phyloP scores from a whole-genome alignment of 2,888 invertebrate genomes.

The Melanotus villosus region DNA sequence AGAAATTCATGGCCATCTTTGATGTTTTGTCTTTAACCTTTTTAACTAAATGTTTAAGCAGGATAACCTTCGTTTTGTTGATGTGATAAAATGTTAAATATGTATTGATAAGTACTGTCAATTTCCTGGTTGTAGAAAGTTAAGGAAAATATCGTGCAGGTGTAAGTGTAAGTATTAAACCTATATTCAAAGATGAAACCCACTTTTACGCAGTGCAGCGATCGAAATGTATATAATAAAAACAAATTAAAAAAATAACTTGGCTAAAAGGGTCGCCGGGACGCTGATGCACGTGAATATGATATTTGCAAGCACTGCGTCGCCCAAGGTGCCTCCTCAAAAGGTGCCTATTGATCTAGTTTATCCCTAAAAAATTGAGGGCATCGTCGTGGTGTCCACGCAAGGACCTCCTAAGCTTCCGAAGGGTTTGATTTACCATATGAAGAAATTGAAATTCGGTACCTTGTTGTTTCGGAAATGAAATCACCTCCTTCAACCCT shows the following conservation, averaged over 20 bases:
- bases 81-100: too few species aligned
- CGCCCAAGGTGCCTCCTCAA: slow-evolving; percentile 1
- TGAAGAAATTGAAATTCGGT: too few species aligned
- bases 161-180: too few species aligned
- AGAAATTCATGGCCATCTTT: slow-evolving; percentile 12
- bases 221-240: not conserved
- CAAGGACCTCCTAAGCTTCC: too few species aligned
- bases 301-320: slow-evolving; percentile 19
- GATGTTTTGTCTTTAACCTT: too few species aligned
- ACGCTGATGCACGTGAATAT: slow-evolving; percentile 20
- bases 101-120: not conserved
- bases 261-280: slow-evolving; percentile 16
- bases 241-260: not conserved
- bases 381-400: too few species aligned
- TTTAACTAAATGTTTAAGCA: too few species aligned
- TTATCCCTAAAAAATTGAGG: not conserved
- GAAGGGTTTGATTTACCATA: too few species aligned
- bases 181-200: too few species aligned
- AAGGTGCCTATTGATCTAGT: not conserved
- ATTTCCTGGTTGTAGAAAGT: not conserved
- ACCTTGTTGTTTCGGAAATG: slow-evolving; percentile 28
- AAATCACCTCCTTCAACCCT: slow-evolving; percentile 42
- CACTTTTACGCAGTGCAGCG: not conserved
- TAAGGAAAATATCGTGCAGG: too few species aligned
- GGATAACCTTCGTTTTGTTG: too few species aligned